phyloP scores from a whole-genome alignment of 92 coral and sea anemone species.

The Metridium senile region DNA sequence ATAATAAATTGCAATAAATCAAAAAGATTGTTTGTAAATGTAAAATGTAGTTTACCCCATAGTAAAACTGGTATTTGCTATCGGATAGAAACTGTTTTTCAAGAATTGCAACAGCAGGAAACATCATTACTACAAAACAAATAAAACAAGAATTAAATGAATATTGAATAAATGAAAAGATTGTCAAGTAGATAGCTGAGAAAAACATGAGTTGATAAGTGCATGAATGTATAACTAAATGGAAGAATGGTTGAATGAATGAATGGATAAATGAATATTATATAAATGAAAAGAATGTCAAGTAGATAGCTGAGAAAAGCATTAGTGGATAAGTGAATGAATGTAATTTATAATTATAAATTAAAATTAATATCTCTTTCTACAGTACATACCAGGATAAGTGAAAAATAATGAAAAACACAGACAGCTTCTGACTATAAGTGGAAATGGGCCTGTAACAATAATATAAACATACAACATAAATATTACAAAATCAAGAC shows the following conservation, averaged over 20 bases:
- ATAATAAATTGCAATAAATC: no score
- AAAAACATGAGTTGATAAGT: no score
- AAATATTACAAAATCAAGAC: not conserved
- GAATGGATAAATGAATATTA: no score
- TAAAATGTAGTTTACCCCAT: conserved; percentile 94
- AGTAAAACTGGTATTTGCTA: conserved; percentile 75
- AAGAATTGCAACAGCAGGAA: conserved; percentile 91
- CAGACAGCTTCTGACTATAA: conserved; percentile 84
- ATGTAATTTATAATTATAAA: no score
- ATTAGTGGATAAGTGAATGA: no score
- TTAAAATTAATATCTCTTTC: no score
- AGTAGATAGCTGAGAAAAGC: no score
- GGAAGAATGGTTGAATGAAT: not conserved
- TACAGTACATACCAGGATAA: conserved; percentile 92
- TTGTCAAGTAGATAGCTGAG: no score
- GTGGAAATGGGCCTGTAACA: conserved; percentile 79
- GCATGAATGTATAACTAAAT: not conserved
- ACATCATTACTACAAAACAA: conserved; percentile 91
- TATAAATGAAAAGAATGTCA: no score
- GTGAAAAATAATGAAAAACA: conserved; percentile 95
- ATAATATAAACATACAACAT: not conserved
- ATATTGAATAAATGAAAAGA: no score
- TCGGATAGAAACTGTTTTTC: conserved; percentile 81
- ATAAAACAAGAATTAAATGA: not conserved
- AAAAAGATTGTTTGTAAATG: no score